Conservation (phyloP, 2,113 vertebrate species). For the Scartelaos histophorus region DNA sequence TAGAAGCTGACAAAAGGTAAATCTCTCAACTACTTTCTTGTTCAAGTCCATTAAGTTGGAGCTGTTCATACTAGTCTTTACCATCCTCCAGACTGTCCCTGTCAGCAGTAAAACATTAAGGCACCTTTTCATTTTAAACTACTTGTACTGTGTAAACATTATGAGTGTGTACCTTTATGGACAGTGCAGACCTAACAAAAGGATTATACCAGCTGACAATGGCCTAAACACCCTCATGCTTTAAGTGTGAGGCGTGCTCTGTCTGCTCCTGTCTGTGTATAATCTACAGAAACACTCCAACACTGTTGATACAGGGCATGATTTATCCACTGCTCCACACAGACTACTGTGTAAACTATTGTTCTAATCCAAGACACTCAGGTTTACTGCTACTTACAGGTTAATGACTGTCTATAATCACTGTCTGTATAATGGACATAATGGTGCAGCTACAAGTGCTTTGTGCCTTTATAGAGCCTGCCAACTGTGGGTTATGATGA, state of each 20-base stretch:
- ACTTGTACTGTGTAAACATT: not conserved
- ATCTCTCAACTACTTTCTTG: not conserved
- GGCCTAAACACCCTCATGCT: constrained; percentile 71
- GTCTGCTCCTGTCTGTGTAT: constrained; percentile 79
- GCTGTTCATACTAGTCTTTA: not conserved
- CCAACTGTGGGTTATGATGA: no score
- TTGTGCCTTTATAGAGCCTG: not conserved
- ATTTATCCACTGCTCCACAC: constrained; percentile 64
- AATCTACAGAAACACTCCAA: constrained; percentile 80
- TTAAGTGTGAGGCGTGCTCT: constrained; percentile 67
- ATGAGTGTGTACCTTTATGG: constrained; percentile 26
- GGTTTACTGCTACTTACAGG: constrained; percentile 48
- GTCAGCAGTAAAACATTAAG: constrained; percentile 2
- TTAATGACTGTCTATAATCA: constrained; percentile 59
- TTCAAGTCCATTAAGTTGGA: not conserved
- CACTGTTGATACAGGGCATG: constrained; percentile 75
- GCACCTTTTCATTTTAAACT: constrained; percentile 23
- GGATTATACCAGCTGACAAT: constrained; percentile 65
- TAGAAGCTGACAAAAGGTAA: not conserved
- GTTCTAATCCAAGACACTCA: constrained; percentile 68
- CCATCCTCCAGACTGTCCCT: not conserved
- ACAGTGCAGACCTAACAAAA: constrained; percentile 54
- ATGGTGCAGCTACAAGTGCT: constrained; percentile 40
- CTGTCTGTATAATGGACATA: constrained; percentile 53
- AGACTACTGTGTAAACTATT: constrained; percentile 77